Conservation (phyloP, 1,140 invertebrate genomes). For the Lepidurus packardi region DNA sequence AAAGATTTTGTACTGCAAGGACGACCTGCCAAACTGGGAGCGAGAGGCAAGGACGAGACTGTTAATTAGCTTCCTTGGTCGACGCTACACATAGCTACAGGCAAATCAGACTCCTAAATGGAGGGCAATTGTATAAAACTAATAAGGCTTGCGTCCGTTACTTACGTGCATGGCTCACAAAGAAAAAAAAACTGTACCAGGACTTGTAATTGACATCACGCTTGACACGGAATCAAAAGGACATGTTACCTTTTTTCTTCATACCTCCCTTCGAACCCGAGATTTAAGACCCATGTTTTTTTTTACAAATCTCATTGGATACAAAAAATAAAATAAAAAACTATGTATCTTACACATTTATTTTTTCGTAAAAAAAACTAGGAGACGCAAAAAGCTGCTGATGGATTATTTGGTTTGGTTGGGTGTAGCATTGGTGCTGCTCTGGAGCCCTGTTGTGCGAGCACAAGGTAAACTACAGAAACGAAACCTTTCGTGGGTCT, state of each 20-base stretch:
- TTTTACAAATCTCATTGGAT: neutral
- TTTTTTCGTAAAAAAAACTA: neutral
- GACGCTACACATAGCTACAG: too few species aligned
- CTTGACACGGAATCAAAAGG: neutral
- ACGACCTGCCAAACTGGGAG: neutral
- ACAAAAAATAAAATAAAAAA: neutral
- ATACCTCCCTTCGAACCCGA: neutral
- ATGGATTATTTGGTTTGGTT: neutral
- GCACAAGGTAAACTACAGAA: neutral
- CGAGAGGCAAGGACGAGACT: neutral
- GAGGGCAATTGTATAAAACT: neutral
- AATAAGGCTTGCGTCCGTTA: neutral
- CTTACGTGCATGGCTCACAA: neutral
- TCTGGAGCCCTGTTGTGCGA: neutral
- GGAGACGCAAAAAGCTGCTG: slow-evolving; percentile 3
- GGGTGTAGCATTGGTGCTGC: slow-evolving; percentile 9
- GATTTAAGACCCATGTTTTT: neutral
- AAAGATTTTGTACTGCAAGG: neutral
- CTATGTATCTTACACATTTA: neutral
- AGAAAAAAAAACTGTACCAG: neutral
- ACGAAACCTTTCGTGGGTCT: neutral
- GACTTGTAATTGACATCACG: neutral
- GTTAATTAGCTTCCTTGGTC: slow-evolving; percentile 8
- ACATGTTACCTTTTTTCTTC: neutral
- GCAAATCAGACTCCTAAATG: neutral